Base-by-base conservation (phyloP, 1,140 invertebrate genomes). In the Anastatus disparis region DNA sequence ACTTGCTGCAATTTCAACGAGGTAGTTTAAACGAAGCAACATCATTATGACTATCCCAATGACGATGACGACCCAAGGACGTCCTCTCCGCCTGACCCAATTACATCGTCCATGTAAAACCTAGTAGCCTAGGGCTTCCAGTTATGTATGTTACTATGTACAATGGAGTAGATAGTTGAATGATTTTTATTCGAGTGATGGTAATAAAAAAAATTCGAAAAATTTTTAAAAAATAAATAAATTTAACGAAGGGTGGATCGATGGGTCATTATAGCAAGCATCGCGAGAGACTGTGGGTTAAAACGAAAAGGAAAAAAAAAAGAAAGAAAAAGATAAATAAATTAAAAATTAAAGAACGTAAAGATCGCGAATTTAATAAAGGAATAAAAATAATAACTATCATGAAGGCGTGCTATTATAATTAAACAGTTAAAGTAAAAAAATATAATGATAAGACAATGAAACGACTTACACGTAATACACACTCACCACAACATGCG, bases 71-170 rank as follows among this genome's bases (percentile, higher is more conserved):
- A 61, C 2, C 29, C 70, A 58, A 75, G 68, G 67, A 72, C 69
- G 59, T 68, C 69, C 58, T 73, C 63, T 74, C 63, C 74, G 68
- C 74, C 71, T 76, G 73, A 82, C 74, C 72, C 78, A 75, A 84
- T 79, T 79, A 82, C 81, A 83, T 84, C 81, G 82, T 86, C 83
- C 83, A 84, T 83, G 79, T 84, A 83, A 82, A 84, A 83, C 82
- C 82, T 85, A 84, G 84, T 84, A 85, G 83, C 79, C 83, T 86
- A 86, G 84, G 84, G 84, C 84, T 86, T 86, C 84, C 83, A 86
- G 78, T 84, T 84, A 85, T 85, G 74, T 82, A 85, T 84, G 81
- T 85, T 82, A 85, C 79, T 81, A 84, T 84, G 79, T 85, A 83
- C 72, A 75, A 77, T 82, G 77, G 75, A 81, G 76, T 85, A 85